Evolutionary conservation across 2,888 invertebrate genomes (phyloP).

Genomic region (Loripinus fragilis): DNA sequence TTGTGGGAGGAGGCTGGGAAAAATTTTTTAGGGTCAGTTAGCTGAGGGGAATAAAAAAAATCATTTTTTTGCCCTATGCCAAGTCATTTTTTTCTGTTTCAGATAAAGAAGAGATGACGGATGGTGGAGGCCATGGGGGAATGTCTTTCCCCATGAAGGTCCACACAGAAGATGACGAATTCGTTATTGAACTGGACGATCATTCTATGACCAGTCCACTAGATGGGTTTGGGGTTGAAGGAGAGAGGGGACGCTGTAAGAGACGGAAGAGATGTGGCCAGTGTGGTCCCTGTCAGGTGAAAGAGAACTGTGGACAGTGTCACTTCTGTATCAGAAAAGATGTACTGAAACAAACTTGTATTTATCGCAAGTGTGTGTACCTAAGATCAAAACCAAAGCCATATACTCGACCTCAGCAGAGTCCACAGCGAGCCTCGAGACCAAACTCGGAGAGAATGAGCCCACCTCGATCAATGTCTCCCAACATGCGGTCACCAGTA

Average conservation of each 20-base stretch:
- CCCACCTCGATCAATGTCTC: slow-evolving; percentile 19
- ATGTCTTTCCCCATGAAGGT: slow-evolving; percentile 68
- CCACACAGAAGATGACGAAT: slow-evolving; percentile 68
- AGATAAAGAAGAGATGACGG: slow-evolving; percentile 30
- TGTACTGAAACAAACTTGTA: slow-evolving; percentile 78
- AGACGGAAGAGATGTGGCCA: slow-evolving; percentile 76
- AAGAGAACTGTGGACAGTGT: slow-evolving; percentile 79
- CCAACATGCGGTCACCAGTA: slow-evolving; percentile 35
- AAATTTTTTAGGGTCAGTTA: too few relatives aligned
- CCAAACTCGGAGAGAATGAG: slow-evolving; percentile 5
- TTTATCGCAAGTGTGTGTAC: slow-evolving; percentile 79
- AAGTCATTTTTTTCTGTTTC: not conserved
- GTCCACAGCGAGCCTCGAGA: slow-evolving; percentile 19
- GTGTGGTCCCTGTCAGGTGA: slow-evolving; percentile 79
- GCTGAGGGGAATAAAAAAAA: too few relatives aligned
- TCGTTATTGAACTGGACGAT: slow-evolving; percentile 63
- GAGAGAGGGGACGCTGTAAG: slow-evolving; percentile 71
- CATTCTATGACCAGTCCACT: slow-evolving; percentile 43
- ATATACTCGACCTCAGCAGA: slow-evolving; percentile 52
- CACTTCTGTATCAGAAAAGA: slow-evolving; percentile 76
- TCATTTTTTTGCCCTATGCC: too few relatives aligned
- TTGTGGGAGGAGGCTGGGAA: too few relatives aligned
- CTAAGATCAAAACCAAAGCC: slow-evolving; percentile 73
- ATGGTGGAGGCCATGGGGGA: slow-evolving; percentile 47
- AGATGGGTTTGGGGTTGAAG: slow-evolving; percentile 59